phyloP scores from a whole-genome alignment of 2,113 vertebrate genomes.

The Hemibates koningsi region DNA sequence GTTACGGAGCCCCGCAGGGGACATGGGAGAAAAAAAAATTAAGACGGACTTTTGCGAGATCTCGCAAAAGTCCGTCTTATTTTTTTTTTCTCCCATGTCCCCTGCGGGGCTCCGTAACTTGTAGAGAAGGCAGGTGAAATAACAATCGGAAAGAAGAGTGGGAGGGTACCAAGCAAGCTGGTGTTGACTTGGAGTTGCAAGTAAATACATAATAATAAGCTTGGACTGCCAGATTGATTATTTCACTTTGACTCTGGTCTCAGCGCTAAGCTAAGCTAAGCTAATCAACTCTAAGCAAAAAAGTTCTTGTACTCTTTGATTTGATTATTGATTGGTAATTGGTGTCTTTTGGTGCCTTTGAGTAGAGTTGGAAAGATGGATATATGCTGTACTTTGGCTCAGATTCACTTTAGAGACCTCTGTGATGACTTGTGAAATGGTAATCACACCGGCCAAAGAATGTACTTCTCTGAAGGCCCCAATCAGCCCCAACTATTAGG shows the following conservation, averaged over 20 bases:
- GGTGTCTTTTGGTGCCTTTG: background rate
- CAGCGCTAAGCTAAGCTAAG: background rate
- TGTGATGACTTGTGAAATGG: background rate
- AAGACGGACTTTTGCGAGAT: no score
- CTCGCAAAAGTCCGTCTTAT: no score
- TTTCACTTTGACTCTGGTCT: background rate
- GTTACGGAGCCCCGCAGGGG: no score
- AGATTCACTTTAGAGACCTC: background rate
- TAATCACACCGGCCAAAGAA: background rate
- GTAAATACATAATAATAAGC: fast-evolving
- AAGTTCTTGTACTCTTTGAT: background rate
- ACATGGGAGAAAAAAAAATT: no score
- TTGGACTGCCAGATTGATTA: background rate
- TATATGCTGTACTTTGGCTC: background rate
- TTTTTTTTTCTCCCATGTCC: no score
- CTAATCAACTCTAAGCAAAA: background rate
- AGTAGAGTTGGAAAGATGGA: background rate
- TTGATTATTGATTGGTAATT: background rate
- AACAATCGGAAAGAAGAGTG: background rate
- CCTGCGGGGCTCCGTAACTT: no score
- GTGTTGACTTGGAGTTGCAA: background rate
- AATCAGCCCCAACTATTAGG: background rate
- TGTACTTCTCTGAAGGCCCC: background rate
- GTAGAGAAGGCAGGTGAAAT: background rate
- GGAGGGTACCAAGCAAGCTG: background rate